phyloP scores from a whole-genome alignment of 2,888 invertebrate genomes.

The Opisthograptis luteolata region DNA sequence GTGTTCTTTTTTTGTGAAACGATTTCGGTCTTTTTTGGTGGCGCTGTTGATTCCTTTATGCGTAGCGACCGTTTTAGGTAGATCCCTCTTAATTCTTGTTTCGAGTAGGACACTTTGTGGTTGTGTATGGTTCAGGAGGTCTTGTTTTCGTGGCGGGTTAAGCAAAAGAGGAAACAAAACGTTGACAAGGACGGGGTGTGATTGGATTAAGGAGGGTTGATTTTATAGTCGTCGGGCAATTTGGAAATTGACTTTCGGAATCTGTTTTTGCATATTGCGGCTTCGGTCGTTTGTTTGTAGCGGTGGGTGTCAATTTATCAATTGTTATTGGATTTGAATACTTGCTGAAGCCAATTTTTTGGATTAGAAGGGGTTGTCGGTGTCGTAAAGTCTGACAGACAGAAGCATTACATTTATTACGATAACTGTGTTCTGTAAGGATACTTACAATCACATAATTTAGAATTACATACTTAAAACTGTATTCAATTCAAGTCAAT shows the following conservation, averaged over 20 bases:
- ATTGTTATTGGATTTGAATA: constrained; percentile 58
- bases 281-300: constrained; percentile 63
- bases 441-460: too few species aligned
- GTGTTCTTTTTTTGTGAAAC: constrained; percentile 74
- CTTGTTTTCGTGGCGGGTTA: constrained; percentile 54
- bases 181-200: constrained; percentile 81
- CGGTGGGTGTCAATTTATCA: constrained; percentile 68
- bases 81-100: constrained; percentile 46
- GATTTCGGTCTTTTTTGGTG: constrained; percentile 57
- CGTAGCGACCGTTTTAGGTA: constrained; percentile 47
- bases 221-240: constrained; percentile 79
- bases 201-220: constrained; percentile 83
- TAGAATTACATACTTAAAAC: too few species aligned
- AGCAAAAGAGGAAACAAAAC: constrained; percentile 78
- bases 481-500: too few species aligned
- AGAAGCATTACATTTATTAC: too few species aligned
- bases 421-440: too few species aligned
- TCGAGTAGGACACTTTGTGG: constrained; percentile 19
- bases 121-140: constrained; percentile 41
- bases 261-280: constrained; percentile 74
- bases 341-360: constrained; percentile 46
- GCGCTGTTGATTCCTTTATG: constrained; percentile 56
- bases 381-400: constrained; percentile 5
- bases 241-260: constrained; percentile 81
- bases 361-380: constrained; percentile 47